Evolutionary conservation across 1,140 invertebrate species (phyloP).

Genomic region (Papilio helenus): DNA sequence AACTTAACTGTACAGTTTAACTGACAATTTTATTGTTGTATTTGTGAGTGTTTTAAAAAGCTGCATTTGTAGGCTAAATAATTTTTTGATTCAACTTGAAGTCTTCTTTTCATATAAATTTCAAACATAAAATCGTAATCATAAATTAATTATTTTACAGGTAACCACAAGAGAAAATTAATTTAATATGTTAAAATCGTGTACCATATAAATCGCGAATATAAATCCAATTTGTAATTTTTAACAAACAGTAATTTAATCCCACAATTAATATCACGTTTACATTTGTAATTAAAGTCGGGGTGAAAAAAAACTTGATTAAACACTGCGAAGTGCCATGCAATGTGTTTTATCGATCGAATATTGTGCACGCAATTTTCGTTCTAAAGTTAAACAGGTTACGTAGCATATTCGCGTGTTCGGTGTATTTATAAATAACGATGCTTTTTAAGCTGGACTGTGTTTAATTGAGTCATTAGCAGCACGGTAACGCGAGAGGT

Average conservation of each 20-base stretch:
- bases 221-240: slow-evolving; percentile 46
- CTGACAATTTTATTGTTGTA: neutral
- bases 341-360: slow-evolving; percentile 39
- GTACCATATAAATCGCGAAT: slow-evolving; percentile 41
- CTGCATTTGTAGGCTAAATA: no score
- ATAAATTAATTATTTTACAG: slow-evolving; percentile 8
- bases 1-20: neutral
- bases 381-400: neutral
- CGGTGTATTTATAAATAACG: slow-evolving; percentile 37
- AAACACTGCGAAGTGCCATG: slow-evolving; percentile 40
- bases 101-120: no score
- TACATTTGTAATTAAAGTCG: slow-evolving; percentile 61
- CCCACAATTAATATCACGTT: slow-evolving; percentile 59
- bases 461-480: slow-evolving; percentile 70
- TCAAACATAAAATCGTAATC: neutral
- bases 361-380: slow-evolving; percentile 36
- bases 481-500: slow-evolving; percentile 57
- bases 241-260: slow-evolving; percentile 55
- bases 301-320: slow-evolving; percentile 39
- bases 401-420: slow-evolving; percentile 35
- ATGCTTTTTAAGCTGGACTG: slow-evolving; percentile 37
- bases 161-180: neutral
- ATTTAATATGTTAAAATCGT: slow-evolving; percentile 24
- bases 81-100: neutral
- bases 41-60: neutral